phyloP scores from a whole-genome alignment of 2,113 vertebrate species.

The Malurus cyaneus region DNA sequence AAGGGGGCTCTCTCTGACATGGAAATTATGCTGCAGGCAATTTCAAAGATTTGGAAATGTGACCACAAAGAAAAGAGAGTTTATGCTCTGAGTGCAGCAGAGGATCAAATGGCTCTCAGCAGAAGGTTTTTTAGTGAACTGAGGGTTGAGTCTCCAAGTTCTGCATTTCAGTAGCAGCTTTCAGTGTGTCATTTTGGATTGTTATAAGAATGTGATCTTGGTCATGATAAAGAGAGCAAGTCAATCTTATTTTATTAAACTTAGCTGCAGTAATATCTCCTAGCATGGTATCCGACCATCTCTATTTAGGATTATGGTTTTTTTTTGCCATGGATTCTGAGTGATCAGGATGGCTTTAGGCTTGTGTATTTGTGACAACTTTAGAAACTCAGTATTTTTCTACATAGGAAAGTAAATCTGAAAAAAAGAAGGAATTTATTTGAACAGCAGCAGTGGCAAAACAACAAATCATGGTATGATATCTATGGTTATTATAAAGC shows the following conservation, averaged over 20 bases:
- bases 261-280: conserved; percentile 61
- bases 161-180: neutral
- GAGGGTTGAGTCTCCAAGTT: neutral
- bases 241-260: conserved; percentile 78
- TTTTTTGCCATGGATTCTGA: conserved; percentile 29
- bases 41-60: neutral
- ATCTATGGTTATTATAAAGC: neutral
- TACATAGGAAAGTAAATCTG: conserved; percentile 11
- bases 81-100: neutral
- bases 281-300: conserved; percentile 64
- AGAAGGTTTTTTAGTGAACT: neutral
- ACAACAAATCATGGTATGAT: neutral
- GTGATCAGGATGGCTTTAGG: conserved; percentile 48
- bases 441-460: neutral
- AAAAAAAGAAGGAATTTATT: conserved; percentile 8
- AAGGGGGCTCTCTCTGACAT: neutral
- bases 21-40: neutral
- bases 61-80: neutral
- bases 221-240: conserved; percentile 65
- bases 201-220: conserved; percentile 65
- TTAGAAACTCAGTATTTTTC: conserved; percentile 28
- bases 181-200: conserved; percentile 52
- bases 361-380: conserved; percentile 26
- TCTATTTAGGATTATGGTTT: conserved; percentile 65
- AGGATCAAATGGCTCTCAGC: neutral